Conservation (phyloP, 2,113 vertebrate genomes). For the human region GRCh38 chr1:153182001-153182500, state of each 20-base stretch:
- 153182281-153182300: neutral
- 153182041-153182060: neutral
- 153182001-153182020: neutral
- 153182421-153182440: too few relatives aligned
- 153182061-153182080: neutral
- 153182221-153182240: neutral
- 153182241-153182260: neutral
- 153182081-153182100: neutral
- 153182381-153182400: too few relatives aligned
- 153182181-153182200: neutral
- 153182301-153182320: neutral
- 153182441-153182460: too few relatives aligned
- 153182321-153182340: too few relatives aligned
- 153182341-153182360: too few relatives aligned
- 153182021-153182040: neutral
- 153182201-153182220: neutral
- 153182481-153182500: too few relatives aligned
- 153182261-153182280: neutral
- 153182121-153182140: neutral
- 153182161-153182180: neutral
- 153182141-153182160: neutral
- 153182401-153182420: too few relatives aligned
- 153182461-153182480: too few relatives aligned
- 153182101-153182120: neutral
- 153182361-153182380: too few relatives aligned